Conservation (phyloP, 2,888 invertebrate genomes). For the Melanargia galathea region DNA sequence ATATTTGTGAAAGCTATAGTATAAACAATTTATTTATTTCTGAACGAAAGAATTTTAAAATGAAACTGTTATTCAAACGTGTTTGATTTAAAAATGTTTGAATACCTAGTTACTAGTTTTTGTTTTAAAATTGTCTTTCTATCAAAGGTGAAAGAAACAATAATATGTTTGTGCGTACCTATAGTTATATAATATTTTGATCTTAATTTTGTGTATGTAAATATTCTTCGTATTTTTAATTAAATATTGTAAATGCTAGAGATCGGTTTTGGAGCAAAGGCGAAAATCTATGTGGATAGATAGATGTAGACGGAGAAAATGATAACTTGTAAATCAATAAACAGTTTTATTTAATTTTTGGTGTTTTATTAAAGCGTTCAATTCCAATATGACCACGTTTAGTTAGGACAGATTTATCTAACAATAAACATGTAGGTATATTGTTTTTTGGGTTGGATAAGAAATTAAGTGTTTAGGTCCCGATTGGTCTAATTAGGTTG, state of each 20-base stretch:
- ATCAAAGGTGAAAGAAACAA: constrained; percentile 16
- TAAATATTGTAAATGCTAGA: constrained; percentile 26
- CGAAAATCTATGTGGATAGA: constrained; percentile 26
- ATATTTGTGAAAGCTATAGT: not conserved
- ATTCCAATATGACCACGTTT: not conserved
- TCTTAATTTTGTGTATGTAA: constrained; percentile 8
- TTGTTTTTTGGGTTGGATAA: too few relatives aligned
- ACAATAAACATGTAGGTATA: too few relatives aligned
- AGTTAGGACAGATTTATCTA: not conserved
- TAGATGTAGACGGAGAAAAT: constrained; percentile 32
- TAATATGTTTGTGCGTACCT: not conserved
- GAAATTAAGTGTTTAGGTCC: too few relatives aligned
- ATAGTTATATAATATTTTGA: not conserved
- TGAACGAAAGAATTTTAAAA: too few relatives aligned
- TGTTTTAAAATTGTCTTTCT: not conserved
- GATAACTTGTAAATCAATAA: constrained; percentile 34
- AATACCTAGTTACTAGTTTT: too few relatives aligned
- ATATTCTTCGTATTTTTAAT: constrained; percentile 27
- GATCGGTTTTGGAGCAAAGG: constrained; percentile 17
- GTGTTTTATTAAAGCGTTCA: constrained; percentile 21
- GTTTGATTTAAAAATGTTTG: too few relatives aligned
- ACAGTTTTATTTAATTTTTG: constrained; percentile 25
- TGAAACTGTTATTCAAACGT: too few relatives aligned
- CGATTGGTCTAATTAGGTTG: too few relatives aligned
- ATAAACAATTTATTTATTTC: too few relatives aligned